Evolutionary conservation across 2,797 vertebrate genomes (phyloP).

Genomic region (Poeciliopsis infans): DNA sequence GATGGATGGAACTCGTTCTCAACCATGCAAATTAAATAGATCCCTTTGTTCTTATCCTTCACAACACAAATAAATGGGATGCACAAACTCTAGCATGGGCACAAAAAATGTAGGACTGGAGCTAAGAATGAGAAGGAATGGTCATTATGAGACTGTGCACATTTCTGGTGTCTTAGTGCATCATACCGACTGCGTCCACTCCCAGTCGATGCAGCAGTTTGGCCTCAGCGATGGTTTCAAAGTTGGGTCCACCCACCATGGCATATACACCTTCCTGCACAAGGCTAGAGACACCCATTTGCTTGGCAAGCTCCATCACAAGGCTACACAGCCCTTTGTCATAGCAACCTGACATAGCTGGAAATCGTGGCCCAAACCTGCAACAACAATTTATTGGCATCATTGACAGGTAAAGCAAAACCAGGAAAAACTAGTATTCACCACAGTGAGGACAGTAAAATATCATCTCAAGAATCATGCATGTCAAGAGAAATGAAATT

Average conservation of each 20-base stretch:
- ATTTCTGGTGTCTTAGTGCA: neutral
- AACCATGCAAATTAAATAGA: neutral
- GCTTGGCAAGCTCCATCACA: slow-evolving; percentile 76
- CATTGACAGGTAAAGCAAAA: neutral
- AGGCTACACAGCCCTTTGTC: slow-evolving; percentile 77
- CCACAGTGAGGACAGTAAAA: neutral
- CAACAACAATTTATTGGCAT: neutral
- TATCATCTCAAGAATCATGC: neutral
- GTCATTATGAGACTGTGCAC: neutral
- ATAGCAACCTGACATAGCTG: slow-evolving; percentile 83
- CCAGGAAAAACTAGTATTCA: neutral
- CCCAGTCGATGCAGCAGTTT: slow-evolving; percentile 81
- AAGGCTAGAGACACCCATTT: slow-evolving; percentile 68
- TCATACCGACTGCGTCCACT: slow-evolving; percentile 84
- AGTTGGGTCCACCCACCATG: slow-evolving; percentile 86
- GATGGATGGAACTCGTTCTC: too few species aligned
- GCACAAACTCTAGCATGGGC: neutral
- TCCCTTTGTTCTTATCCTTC: neutral
- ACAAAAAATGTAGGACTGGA: neutral
- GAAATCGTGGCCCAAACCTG: slow-evolving; percentile 88
- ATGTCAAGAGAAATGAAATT: neutral
- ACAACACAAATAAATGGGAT: neutral
- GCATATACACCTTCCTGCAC: slow-evolving; percentile 85
- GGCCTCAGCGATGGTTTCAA: slow-evolving; percentile 85
- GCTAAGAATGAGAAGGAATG: neutral